Percentiles rank a stretch among this genome's conserved stretches.
These are phyloP conservation scores for Halictus ligatus DNA, from an alignment of 2,888 invertebrate species.

Conservation along the genomic window DNA sequence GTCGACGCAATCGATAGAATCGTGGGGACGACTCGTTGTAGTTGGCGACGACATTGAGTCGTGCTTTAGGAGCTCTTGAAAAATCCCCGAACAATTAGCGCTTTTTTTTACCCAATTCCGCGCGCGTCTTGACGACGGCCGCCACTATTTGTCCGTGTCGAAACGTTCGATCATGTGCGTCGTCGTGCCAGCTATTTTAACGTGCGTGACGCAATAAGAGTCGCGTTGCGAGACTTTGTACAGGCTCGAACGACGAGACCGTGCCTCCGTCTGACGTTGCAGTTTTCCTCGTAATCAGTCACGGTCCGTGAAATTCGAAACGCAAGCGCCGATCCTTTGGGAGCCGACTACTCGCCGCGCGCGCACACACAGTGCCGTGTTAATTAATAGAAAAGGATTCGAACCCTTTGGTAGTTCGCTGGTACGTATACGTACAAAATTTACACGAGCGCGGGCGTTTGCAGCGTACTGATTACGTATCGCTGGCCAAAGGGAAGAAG, in stretches of 20 bases:
- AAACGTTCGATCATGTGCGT: conserved; percentile 18
- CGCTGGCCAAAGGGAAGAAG: not conserved
- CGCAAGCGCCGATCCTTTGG: not conserved
- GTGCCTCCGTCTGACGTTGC: conserved; percentile 26
- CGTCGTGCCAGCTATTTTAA: conserved; percentile 32
- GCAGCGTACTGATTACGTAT: not conserved
- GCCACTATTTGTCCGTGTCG: conserved; percentile 14
- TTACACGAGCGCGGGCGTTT: not conserved
- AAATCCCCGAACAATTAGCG: not conserved
- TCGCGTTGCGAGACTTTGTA: conserved; percentile 42
- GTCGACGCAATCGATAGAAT: not conserved
- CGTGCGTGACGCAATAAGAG: conserved; percentile 44
- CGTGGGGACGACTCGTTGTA: not conserved
- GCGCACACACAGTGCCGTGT: too few species aligned
- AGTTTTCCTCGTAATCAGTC: not conserved
- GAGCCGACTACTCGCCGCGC: not conserved
- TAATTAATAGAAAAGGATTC: not conserved
- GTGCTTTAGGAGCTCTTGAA: not conserved
- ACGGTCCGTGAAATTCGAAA: not conserved
- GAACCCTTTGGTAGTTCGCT: not conserved
- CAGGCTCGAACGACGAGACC: conserved; percentile 29
- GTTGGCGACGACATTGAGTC: not conserved
- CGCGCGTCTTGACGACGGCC: not conserved
- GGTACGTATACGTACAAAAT: not conserved
- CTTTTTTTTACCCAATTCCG: not conserved